A percentile compares a stretch with the other conserved stretches of the same genome.
Evolutionary conservation across 2,797 vertebrate genomes (phyloP).

Genomic region (Darevskia mixta): DNA sequence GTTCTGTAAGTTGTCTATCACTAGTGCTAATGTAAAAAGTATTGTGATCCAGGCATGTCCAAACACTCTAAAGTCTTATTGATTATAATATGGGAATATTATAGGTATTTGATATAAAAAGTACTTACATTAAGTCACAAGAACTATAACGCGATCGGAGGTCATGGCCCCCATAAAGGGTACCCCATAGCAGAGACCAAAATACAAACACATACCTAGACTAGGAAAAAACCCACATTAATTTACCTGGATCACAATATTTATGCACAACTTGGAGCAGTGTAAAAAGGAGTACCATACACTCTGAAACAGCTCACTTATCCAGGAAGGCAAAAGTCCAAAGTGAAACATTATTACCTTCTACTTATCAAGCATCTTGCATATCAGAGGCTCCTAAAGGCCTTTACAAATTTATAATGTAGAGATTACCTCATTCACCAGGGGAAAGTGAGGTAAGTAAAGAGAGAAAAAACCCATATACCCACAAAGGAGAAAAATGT

Average conservation of each 20-base stretch:
- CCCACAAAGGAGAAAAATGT: neutral
- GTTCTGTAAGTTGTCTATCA: neutral
- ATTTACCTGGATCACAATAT: neutral
- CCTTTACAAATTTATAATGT: conserved; percentile 14
- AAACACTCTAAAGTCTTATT: neutral
- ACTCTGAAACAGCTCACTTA: neutral
- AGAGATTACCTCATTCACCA: conserved; percentile 8
- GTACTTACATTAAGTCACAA: neutral
- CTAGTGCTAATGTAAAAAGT: neutral
- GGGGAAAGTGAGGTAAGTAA: neutral
- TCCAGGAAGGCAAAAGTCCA: conserved; percentile 12
- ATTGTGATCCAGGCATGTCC: neutral
- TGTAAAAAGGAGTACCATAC: neutral
- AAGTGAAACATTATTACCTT: neutral
- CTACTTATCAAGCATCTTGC: neutral
- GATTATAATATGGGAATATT: neutral
- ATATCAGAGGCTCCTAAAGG: neutral
- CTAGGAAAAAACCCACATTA: neutral
- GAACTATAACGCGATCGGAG: neutral
- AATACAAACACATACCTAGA: neutral
- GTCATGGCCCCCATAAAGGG: too few relatives aligned
- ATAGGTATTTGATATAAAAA: neutral
- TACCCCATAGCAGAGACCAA: neutral
- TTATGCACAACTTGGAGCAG: neutral
- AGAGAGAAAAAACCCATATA: neutral